A percentile compares a stretch with the other conserved stretches of the same genome.
These are phyloP conservation scores for Erebia ligea DNA, from an alignment of 2,888 invertebrate species.

Conservation along the genomic window DNA sequence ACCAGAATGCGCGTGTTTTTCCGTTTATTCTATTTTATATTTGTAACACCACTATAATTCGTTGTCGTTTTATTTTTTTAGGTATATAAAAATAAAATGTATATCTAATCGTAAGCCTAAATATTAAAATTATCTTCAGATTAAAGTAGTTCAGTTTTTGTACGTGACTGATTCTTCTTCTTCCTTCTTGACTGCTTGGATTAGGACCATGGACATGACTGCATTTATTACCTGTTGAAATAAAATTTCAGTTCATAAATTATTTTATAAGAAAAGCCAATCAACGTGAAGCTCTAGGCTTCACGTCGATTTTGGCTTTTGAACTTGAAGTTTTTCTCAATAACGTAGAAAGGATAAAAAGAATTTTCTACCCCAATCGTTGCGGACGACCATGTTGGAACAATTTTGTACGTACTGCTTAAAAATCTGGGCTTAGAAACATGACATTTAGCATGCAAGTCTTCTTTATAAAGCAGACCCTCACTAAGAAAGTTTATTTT, in stretches of 20 bases:
- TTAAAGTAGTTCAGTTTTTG: slow-evolving; percentile 57
- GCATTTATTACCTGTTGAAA: slow-evolving; percentile 85
- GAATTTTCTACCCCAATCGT: too few species aligned
- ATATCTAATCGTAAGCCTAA: slow-evolving; percentile 9
- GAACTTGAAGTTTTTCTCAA: too few species aligned
- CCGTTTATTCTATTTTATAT: neutral
- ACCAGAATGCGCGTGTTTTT: neutral
- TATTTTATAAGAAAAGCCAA: neutral
- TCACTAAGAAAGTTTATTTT: too few species aligned
- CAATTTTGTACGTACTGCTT: too few species aligned
- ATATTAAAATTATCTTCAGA: slow-evolving; percentile 14
- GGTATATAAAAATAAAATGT: slow-evolving; percentile 18
- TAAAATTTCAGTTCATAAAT: slow-evolving; percentile 7
- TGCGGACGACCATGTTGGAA: too few species aligned
- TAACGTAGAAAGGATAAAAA: too few species aligned
- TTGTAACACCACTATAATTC: neutral
- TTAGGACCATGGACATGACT: slow-evolving; percentile 87
- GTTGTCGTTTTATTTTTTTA: neutral
- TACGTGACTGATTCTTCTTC: slow-evolving; percentile 84
- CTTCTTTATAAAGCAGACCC: too few species aligned
- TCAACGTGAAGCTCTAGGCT: too few species aligned
- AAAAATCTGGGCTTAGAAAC: too few species aligned
- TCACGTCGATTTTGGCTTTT: too few species aligned
- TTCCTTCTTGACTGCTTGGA: slow-evolving; percentile 90
- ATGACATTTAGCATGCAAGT: too few species aligned